Base-by-base conservation (phyloP, 30 jellyfish, hydroid and myxozoan genomes). In the Rhopilema esculentum region DNA sequence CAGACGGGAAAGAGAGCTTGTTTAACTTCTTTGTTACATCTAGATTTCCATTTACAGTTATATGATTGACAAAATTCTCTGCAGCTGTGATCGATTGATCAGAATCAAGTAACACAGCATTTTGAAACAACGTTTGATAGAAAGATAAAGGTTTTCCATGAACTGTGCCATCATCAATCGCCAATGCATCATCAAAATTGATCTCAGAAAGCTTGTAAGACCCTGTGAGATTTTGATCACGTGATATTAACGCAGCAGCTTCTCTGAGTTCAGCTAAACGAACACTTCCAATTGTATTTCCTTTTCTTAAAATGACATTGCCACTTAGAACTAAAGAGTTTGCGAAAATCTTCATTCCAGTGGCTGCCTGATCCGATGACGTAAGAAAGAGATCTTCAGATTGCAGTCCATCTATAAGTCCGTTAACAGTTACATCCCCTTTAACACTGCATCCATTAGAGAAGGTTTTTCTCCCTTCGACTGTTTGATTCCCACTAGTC, bases 1-100 rank as follows among this genome's bases (percentile, higher is more conserved):
- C 95, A 0, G 12, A 30, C 19, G 97, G 97, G 1, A 91, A 27
- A 0, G 83, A 29, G 84, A n/a, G 53, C 18, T 82, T 77, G 77
- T 91, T 84, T 33, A 80, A 16, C 48, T 62, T 30, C 1, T 70
- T 67, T 27, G 20, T 0, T 0, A 65, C 90, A 30, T 73, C 64
- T 24, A 80, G 22, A 66, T 80, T 80, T n/a, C 90, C 90, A 15
- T 1, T 23, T 25, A 80, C 71, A 1, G 50, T 31, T 8, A 22
- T 31, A 0, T 65, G 28, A 29, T 64, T 21, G 20, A 19, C 6
- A 22, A 80, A 27, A 16, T 1, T 0, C 25, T 20, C 1, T 18
- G 33, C 25, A 0, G 81, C 90, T 16, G 81, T 31, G 25, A 80
- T 65, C 1, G 23, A 8, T 27, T 80, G 90, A 19, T 66, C 82